phyloP scores from a whole-genome alignment of 1,140 invertebrate species.

The Drosophila jambulina region DNA sequence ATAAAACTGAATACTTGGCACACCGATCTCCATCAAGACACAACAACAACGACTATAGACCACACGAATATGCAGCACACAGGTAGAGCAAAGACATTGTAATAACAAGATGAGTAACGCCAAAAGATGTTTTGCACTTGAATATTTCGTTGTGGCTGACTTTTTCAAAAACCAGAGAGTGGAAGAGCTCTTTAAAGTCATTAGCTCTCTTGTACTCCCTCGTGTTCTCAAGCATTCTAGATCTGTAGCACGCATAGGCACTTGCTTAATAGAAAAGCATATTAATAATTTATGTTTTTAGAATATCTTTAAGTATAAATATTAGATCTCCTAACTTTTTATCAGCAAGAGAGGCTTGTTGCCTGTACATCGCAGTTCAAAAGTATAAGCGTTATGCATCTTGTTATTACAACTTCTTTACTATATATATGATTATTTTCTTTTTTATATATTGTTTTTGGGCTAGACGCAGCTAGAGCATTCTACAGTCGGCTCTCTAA shows the following conservation, averaged over 20 bases:
- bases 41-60: constrained; percentile 69
- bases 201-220: not conserved
- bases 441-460: constrained; percentile 21
- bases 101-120: not conserved
- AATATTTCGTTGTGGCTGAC: no score
- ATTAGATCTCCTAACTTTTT: not conserved
- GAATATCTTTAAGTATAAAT: not conserved
- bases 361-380: not conserved
- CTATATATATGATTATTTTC: constrained; percentile 12
- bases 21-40: constrained; percentile 54
- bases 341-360: not conserved
- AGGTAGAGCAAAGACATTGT: not conserved
- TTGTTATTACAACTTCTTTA: not conserved
- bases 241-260: not conserved
- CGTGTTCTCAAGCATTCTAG: not conserved
- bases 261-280: no score
- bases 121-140: not conserved
- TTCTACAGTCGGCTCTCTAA: constrained; percentile 58
- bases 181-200: no score
- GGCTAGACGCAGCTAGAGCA: constrained; percentile 27
- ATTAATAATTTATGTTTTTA: no score
- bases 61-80: constrained; percentile 42
- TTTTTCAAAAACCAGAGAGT: no score
- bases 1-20: constrained; percentile 48
- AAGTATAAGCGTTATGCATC: not conserved